A percentile compares a stretch with the other conserved stretches of the same genome.
These are phyloP conservation scores for Porites cylindrica DNA, from an alignment of 92 coral and sea anemone species.

Conservation along the genomic window DNA sequence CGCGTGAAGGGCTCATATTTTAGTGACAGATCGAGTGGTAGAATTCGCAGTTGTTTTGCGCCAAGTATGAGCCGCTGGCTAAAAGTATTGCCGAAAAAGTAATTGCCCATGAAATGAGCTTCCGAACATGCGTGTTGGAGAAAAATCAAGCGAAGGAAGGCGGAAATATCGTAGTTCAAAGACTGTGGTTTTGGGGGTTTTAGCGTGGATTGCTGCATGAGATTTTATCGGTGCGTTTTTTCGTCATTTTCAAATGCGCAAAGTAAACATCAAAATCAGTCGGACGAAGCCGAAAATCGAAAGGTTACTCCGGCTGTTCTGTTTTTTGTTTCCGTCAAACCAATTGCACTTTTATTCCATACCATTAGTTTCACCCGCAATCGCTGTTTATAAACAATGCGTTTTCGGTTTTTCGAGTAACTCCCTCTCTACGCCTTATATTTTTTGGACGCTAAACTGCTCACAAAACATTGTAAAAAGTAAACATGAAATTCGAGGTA, in stretches of 20 bases:
- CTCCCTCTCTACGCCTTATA: not conserved
- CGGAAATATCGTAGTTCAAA: not conserved
- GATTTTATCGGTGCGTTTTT: not conserved
- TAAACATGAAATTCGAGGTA: not conserved
- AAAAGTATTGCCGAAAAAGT: not conserved
- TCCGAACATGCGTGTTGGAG: not conserved
- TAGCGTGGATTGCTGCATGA: not conserved
- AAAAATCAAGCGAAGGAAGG: not conserved
- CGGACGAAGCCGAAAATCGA: not conserved
- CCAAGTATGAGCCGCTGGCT: too few species aligned
- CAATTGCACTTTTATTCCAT: not conserved
- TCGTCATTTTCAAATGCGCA: not conserved
- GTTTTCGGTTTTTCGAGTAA: not conserved
- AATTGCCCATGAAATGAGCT: not conserved
- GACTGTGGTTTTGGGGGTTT: not conserved
- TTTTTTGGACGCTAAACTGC: not conserved
- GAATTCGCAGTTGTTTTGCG: too few species aligned
- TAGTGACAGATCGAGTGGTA: too few species aligned
- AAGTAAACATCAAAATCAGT: not conserved
- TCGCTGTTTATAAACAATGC: not conserved
- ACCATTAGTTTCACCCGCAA: not conserved
- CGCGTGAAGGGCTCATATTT: too few species aligned
- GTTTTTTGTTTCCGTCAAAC: too few species aligned
- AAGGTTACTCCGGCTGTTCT: not conserved
- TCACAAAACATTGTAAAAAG: not conserved